phyloP scores from a whole-genome alignment of 1,140 invertebrate species.

The Heliothis subflexa region DNA sequence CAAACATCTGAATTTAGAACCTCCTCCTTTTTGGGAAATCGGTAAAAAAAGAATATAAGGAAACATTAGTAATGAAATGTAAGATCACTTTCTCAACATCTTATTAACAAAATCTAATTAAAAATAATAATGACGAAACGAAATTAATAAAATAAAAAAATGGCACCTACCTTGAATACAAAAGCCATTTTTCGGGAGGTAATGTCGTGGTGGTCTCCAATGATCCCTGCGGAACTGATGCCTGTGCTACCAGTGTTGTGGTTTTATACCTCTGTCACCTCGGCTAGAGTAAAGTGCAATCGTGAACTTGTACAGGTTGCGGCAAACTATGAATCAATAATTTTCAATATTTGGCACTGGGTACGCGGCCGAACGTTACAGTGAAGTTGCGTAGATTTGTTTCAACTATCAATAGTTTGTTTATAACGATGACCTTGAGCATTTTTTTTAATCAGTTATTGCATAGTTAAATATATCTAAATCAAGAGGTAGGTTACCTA shows the following conservation, averaged over 20 bases:
- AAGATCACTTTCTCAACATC: too few species aligned
- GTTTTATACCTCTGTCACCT: conserved; percentile 79
- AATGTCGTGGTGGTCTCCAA: conserved; percentile 47
- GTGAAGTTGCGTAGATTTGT: conserved; percentile 63
- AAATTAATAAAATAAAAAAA: background rate
- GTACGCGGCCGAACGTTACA: conserved; percentile 64
- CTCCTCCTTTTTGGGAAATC: too few species aligned
- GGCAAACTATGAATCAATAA: conserved; percentile 83
- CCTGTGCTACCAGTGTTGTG: conserved; percentile 62
- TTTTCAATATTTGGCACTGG: conserved; percentile 76
- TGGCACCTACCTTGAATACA: conserved; percentile 72
- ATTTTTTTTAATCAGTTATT: background rate
- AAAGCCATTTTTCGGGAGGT: conserved; percentile 71
- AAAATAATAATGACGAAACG: background rate
- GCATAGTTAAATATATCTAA: background rate
- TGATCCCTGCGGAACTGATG: conserved; percentile 71
- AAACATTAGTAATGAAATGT: background rate
- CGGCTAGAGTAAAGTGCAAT: conserved; percentile 75
- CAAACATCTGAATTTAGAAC: too few species aligned
- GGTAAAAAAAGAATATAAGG: background rate
- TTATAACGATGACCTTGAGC: conserved; percentile 23
- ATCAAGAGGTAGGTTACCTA: background rate
- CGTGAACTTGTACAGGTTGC: conserved; percentile 76
- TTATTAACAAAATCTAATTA: too few species aligned
- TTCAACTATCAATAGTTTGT: conserved; percentile 37